These are phyloP conservation scores for Vandiemenella viatica DNA, from an alignment of 2,888 invertebrate genomes.

Conservation along the genomic window DNA sequence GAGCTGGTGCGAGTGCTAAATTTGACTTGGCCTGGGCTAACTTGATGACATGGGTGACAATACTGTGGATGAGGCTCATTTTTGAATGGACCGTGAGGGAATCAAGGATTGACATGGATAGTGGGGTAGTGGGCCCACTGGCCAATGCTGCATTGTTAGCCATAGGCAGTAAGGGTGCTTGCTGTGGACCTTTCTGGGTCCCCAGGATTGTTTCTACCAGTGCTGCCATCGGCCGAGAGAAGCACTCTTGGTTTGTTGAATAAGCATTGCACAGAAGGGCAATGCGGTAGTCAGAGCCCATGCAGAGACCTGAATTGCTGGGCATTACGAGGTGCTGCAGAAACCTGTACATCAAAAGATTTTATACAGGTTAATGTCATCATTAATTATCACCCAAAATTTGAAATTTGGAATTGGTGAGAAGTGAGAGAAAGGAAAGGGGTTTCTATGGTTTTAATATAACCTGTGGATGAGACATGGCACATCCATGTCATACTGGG, in stretches of 20 bases:
- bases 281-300: constrained; percentile 79
- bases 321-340: constrained; percentile 71
- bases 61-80: constrained; percentile 77
- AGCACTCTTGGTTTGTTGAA: constrained; percentile 83
- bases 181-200: constrained; percentile 26
- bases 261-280: constrained; percentile 89
- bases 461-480: too few relatives aligned
- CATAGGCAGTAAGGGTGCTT: constrained; percentile 29
- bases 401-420: neutral
- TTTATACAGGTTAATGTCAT: constrained; percentile 18
- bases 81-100: constrained; percentile 91
- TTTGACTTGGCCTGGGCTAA: constrained; percentile 74
- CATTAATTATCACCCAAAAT: neutral
- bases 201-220: constrained; percentile 75
- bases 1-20: constrained; percentile 72
- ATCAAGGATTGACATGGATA: constrained; percentile 85
- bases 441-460: too few relatives aligned
- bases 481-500: too few relatives aligned
- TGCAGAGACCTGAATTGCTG: constrained; percentile 46
- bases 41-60: constrained; percentile 80
- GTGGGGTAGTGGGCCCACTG: constrained; percentile 62
- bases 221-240: constrained; percentile 81
- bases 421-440: neutral
- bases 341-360: constrained; percentile 40
- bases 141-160: constrained; percentile 33